Percentiles rank a stretch among this genome's conserved stretches.
Evolutionary conservation across 35 echinoderm and acorn worm genomes (phyloP).

Genomic region (Lytechinus pictus): DNA sequence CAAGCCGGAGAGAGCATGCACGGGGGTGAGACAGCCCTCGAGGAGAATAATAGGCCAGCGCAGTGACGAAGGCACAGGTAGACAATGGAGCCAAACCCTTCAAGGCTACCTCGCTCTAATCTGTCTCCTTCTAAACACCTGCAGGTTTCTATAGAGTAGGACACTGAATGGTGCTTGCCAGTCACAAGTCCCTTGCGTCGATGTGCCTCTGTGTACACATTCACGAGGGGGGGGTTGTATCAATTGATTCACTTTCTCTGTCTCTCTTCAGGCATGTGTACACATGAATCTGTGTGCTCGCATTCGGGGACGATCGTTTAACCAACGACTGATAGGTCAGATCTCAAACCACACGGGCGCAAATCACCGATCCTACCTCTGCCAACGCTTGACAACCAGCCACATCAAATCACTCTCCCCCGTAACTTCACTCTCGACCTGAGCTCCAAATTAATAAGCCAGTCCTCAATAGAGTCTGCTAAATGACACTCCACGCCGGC

Average conservation of each 20-base stretch:
- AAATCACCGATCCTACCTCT: neutral
- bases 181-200: slow-evolving; percentile 19
- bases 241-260: neutral
- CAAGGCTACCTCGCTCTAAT: slow-evolving; percentile 24
- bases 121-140: slow-evolving; percentile 43
- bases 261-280: neutral
- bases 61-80: slow-evolving; percentile 38
- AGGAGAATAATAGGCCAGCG: slow-evolving; percentile 37
- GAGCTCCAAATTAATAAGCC: slow-evolving; percentile 19
- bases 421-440: slow-evolving; percentile 20
- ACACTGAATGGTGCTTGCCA: neutral
- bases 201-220: neutral
- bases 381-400: neutral
- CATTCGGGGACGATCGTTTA: neutral
- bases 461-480: neutral
- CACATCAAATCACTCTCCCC: slow-evolving; percentile 30
- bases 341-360: neutral
- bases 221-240: slow-evolving; percentile 17
- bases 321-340: neutral
- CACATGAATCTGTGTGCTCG: slow-evolving; percentile 16
- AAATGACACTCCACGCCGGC: neutral
- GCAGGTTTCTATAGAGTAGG: neutral
- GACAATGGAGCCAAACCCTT: slow-evolving; percentile 27
- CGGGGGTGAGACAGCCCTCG: neutral
- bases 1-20: slow-evolving; percentile 17